A percentile compares a stretch with the other conserved stretches of the same genome.
Conservation (phyloP, 2,113 vertebrate genomes). For the Ptilorrhoa leucosticta region DNA sequence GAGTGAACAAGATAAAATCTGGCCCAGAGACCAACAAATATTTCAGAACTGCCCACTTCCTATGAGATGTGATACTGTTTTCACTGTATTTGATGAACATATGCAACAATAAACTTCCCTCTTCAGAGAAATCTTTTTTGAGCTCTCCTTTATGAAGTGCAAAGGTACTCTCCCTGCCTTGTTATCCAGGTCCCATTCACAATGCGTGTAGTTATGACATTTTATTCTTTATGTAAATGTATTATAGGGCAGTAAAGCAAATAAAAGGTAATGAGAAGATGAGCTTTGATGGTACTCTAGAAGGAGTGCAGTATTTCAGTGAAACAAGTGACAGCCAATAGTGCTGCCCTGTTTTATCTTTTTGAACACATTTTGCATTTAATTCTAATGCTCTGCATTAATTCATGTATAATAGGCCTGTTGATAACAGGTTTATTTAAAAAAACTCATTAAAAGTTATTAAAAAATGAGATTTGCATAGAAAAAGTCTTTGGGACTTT, state of each 20-base stretch:
- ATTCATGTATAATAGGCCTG: neutral
- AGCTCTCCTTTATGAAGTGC: neutral
- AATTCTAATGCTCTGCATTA: neutral
- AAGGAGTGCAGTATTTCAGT: neutral
- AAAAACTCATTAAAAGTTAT: slow-evolving; percentile 36
- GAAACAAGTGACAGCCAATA: neutral
- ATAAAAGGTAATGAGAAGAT: slow-evolving; percentile 11
- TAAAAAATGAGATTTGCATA: neutral
- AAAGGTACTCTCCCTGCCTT: neutral
- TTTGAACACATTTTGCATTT: slow-evolving; percentile 47
- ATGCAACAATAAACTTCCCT: neutral
- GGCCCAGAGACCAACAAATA: neutral
- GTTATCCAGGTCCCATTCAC: neutral
- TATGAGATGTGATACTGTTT: neutral
- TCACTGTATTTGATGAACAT: neutral
- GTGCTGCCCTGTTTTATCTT: slow-evolving; percentile 8
- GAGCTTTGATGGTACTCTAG: neutral
- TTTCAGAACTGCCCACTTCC: neutral
- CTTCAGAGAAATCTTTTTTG: neutral
- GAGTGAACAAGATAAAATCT: neutral
- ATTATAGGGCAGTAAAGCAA: slow-evolving; percentile 12
- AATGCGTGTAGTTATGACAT: neutral
- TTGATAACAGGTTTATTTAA: slow-evolving; percentile 31
- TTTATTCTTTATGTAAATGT: slow-evolving; percentile 43
- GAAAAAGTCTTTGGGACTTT: neutral